Evolutionary conservation across 2,888 invertebrate species (phyloP).

Genomic region (Tetanocera ferruginea): DNA sequence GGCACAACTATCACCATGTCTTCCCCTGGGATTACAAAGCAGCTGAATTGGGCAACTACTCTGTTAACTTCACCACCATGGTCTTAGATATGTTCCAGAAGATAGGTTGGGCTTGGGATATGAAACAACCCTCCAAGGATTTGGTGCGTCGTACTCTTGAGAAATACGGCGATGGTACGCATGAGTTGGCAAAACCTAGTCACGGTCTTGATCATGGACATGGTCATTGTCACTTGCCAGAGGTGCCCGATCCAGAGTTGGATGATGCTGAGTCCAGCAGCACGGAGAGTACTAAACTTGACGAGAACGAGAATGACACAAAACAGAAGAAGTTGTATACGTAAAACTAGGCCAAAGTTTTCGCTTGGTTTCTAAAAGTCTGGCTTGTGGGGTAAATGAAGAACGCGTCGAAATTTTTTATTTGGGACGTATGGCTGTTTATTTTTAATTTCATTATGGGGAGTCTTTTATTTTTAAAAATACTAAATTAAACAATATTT

Average conservation of each 20-base stretch:
- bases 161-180: constrained; percentile 69
- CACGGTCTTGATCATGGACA: constrained; percentile 42
- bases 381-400: neutral
- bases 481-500: constrained; percentile 33
- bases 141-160: constrained; percentile 74
- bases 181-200: constrained; percentile 51
- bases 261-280: constrained; percentile 65
- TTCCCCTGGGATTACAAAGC: constrained; percentile 96
- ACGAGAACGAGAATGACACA: constrained; percentile 61
- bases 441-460: constrained; percentile 35
- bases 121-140: constrained; percentile 76
- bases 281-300: constrained; percentile 65
- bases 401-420: constrained; percentile 22
- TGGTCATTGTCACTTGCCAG: constrained; percentile 62
- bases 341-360: neutral
- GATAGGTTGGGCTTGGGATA: constrained; percentile 84
- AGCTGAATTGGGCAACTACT: constrained; percentile 81
- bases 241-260: constrained; percentile 65
- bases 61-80: constrained; percentile 79
- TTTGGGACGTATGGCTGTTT: constrained; percentile 39
- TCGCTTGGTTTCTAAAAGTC: neutral
- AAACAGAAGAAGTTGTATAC: constrained; percentile 52
- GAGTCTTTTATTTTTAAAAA: constrained; percentile 39
- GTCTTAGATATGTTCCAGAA: constrained; percentile 79
- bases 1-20: constrained; percentile 95